Percentiles rank a stretch among this genome's conserved stretches.
Conservation (phyloP, 2,888 invertebrate species). For the Nomada fabriciana region DNA sequence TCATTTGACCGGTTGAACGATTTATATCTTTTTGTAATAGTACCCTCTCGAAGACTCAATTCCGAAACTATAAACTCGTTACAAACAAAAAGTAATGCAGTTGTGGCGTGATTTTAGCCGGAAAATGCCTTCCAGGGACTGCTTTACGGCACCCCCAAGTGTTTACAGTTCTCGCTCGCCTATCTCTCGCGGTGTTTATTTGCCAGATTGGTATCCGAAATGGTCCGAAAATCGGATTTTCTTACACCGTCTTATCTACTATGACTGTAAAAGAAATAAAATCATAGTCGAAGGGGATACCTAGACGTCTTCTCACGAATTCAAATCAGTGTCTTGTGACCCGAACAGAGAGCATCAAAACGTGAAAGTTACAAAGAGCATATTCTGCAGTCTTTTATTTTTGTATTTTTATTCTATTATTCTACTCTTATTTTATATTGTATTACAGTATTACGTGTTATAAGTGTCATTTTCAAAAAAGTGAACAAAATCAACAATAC, state of each 20-base stretch:
- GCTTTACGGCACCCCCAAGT: slow-evolving; percentile 47
- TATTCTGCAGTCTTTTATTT: slow-evolving; percentile 44
- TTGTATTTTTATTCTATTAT: slow-evolving; percentile 45
- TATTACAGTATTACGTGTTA: slow-evolving; percentile 47
- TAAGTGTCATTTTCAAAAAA: slow-evolving; percentile 52
- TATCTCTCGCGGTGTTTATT: slow-evolving; percentile 41
- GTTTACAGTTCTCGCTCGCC: slow-evolving; percentile 44
- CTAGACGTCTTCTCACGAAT: slow-evolving; percentile 41
- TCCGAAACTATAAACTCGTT: slow-evolving; percentile 40
- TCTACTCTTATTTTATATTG: slow-evolving; percentile 41
- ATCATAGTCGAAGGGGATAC: slow-evolving; percentile 33
- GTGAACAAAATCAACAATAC: slow-evolving; percentile 43
- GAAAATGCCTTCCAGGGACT: slow-evolving; percentile 43
- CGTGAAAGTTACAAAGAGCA: slow-evolving; percentile 45
- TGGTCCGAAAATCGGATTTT: slow-evolving; percentile 28
- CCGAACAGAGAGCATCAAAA: slow-evolving; percentile 43
- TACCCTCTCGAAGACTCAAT: too few relatives aligned
- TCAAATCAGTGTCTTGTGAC: slow-evolving; percentile 45
- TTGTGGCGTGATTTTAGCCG: slow-evolving; percentile 37
- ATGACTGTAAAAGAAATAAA: slow-evolving; percentile 45
- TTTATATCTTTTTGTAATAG: too few relatives aligned
- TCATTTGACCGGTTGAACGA: too few relatives aligned
- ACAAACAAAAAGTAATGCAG: slow-evolving; percentile 37
- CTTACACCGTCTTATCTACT: slow-evolving; percentile 40
- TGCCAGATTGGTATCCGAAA: slow-evolving; percentile 35